Evolutionary conservation across 2,888 invertebrate genomes (phyloP), one percentile per base, ranked within the genome.

Genomic region (Argyresthia albistria): DNA sequence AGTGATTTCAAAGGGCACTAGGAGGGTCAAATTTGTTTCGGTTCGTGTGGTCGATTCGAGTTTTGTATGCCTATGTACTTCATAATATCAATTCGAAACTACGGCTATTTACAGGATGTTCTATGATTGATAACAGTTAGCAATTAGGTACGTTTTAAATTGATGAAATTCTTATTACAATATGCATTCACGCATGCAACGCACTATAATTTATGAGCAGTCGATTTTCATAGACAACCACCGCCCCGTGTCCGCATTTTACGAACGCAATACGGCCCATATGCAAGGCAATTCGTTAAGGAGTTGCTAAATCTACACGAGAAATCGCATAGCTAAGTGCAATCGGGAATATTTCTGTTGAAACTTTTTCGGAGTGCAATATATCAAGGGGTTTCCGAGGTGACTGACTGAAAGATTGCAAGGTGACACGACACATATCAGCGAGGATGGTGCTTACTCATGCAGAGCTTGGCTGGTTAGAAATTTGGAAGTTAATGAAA

Each of bases 131-230:
- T 25, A 25, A 25, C 6, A 48, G 36, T n/a, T 48, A 8, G 35
- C 35, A 25, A 48, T 8, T 39, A 9, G n/a, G n/a, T n/a, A 39
- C n/a, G 39, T n/a, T 14, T 49, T 14, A 36, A 42, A 35, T 51
- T 51, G 48, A n/a, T 48, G 48, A 48, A 48, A 48, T 48, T 14
- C 37, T 48, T 48, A 48, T 48, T 48, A 48, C 48, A 48, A 48
- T 46, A 46, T 12, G 48, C 48, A 35, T 45, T 42, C 51, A 51
- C 51, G 51, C 51, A 51, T 51, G 51, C 43, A 51, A 45, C 35
- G 43, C 43, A 43, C 51, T 42, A 8, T 51, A 51, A 51, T 51
- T 43, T 51, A 51, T 51, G 43, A 36, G 8, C 51, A 51, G 43
- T 35, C 25, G 35, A 35, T 42, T n/a, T 43, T 42, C 25, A 16